Evolutionary conservation across 92 coral and sea anemone species (phyloP).

Genomic region (Epizoanthus illoricatus): DNA sequence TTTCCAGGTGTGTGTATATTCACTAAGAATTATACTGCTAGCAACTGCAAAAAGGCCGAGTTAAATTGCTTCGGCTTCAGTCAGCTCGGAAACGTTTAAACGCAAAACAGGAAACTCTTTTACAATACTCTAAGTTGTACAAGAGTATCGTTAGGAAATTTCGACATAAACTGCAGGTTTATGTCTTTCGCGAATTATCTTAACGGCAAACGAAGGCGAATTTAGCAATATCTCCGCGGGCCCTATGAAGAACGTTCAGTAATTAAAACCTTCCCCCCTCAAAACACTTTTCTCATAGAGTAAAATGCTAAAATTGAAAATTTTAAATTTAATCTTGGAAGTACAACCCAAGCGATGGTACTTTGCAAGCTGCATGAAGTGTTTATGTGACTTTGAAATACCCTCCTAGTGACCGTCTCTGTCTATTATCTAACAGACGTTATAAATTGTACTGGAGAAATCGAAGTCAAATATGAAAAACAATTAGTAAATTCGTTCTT

Average conservation of each 20-base stretch:
- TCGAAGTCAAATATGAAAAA: conserved; percentile 29
- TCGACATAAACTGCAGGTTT: conserved; percentile 26
- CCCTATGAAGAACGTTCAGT: conserved; percentile 19
- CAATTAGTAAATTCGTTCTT: conserved; percentile 12
- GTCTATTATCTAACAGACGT: neutral
- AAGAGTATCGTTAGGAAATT: neutral
- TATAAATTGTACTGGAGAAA: conserved; percentile 4
- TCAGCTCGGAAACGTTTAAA: conserved; percentile 3
- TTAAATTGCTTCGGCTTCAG: conserved; percentile 16
- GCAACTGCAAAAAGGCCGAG: conserved; percentile 43
- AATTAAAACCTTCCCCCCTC: conserved; percentile 29
- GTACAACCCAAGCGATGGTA: neutral
- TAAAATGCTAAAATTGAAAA: conserved; percentile 26
- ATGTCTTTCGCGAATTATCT: conserved; percentile 30
- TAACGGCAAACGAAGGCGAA: conserved; percentile 30
- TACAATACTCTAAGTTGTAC: neutral
- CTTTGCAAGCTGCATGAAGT: neutral
- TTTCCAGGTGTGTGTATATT: conserved; percentile 92
- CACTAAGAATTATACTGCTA: conserved; percentile 41
- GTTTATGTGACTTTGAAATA: conserved; percentile 6
- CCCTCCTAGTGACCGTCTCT: neutral
- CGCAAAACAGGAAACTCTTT: neutral
- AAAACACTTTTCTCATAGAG: conserved; percentile 26
- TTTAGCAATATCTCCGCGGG: conserved; percentile 25
- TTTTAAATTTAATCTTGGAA: conserved; percentile 11